Conservation (phyloP, 2,888 invertebrate genomes). For the Cacoxenus indagator region DNA sequence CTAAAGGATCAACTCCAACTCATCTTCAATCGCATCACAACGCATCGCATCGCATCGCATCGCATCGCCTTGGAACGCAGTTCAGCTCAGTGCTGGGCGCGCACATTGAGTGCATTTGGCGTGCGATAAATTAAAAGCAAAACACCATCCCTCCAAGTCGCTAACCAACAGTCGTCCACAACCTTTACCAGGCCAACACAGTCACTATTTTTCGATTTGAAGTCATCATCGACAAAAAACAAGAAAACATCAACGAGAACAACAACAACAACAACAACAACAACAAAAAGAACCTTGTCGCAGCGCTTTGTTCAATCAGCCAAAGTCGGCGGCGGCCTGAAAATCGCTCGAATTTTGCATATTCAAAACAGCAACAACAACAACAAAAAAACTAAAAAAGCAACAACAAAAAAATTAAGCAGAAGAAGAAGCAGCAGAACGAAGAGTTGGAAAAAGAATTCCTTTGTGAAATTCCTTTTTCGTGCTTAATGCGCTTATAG, state of each 20-base stretch:
- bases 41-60: too few species aligned
- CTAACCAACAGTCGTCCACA: not conserved
- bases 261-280: too few species aligned
- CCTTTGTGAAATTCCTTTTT: slow-evolving; percentile 4
- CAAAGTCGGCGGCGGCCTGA: not conserved
- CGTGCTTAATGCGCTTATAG: slow-evolving; percentile 4
- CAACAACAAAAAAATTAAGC: not conserved
- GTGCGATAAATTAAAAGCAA: slow-evolving; percentile 2
- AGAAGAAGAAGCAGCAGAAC: not conserved
- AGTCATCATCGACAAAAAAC: not conserved
- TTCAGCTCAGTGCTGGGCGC: too few species aligned
- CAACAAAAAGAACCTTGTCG: too few species aligned
- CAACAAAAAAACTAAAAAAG: not conserved
- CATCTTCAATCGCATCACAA: not conserved
- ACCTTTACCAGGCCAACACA: not conserved
- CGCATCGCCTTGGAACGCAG: too few species aligned
- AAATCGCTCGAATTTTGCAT: too few species aligned
- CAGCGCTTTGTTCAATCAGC: not conserved
- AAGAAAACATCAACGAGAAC: too few species aligned
- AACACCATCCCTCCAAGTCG: not conserved
- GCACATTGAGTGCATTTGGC: not conserved
- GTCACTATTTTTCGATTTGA: not conserved
- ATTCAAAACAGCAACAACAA: not conserved
- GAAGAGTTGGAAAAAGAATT: too few species aligned
- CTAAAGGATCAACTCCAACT: not conserved